These are phyloP conservation scores for Lepus townsendii DNA, from an alignment of 2,797 vertebrate species.

Conservation along the genomic window DNA sequence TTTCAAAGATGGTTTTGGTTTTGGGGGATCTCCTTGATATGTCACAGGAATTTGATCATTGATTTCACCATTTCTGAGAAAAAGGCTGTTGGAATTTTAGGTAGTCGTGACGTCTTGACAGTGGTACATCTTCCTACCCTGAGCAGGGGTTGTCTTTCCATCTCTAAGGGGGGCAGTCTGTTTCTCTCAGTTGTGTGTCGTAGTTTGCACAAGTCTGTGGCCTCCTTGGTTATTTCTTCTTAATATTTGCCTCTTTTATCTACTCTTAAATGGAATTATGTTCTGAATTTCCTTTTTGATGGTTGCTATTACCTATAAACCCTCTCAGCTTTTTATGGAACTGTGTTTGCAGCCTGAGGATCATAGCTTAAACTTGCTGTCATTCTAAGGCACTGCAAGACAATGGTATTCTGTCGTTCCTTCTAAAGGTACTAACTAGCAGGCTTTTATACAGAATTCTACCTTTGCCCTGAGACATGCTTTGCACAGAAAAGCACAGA, in stretches of 20 bases:
- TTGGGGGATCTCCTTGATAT: background rate
- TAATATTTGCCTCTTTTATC: background rate
- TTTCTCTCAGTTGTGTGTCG: background rate
- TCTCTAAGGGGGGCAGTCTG: background rate
- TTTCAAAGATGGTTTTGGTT: background rate
- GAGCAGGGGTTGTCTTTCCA: background rate
- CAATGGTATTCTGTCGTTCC: background rate
- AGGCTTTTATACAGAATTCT: conserved; percentile 26
- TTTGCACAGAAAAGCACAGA: background rate
- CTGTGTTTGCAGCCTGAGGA: background rate
- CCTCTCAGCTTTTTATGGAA: background rate
- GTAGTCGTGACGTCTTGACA: background rate
- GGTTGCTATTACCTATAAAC: background rate
- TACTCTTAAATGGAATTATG: background rate
- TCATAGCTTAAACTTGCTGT: background rate
- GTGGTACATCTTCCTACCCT: background rate
- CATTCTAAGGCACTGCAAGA: background rate
- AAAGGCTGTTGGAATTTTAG: background rate
- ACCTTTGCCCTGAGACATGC: background rate
- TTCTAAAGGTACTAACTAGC: conserved; percentile 29
- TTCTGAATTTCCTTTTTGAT: conserved; percentile 30
- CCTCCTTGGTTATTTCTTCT: background rate
- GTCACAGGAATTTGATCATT: background rate
- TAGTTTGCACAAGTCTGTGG: background rate
- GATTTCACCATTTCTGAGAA: background rate